Percentiles rank a stretch among this genome's conserved stretches.
Evolutionary conservation across 64 coral and sea anemone species (phyloP).

Genomic region (Montipora sp.): DNA sequence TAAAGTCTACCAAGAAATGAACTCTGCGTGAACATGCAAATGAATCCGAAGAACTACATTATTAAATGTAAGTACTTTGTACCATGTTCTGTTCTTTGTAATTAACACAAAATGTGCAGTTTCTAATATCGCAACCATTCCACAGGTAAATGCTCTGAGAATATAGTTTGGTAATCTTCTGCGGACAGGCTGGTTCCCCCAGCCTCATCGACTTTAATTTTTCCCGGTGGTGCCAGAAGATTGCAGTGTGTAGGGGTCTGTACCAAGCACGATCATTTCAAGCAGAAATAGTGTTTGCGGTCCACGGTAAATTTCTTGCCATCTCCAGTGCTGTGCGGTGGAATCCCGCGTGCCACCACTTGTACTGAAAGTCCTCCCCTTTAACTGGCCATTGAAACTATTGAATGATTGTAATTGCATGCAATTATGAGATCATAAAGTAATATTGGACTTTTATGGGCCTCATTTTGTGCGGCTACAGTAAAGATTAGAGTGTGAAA

Average conservation of each 20-base stretch:
- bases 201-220: constrained; percentile 40
- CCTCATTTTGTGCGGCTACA: too few relatives aligned
- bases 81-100: background rate
- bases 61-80: background rate
- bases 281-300: constrained; percentile 62
- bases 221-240: constrained; percentile 28
- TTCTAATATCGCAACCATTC: constrained; percentile 17
- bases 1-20: background rate
- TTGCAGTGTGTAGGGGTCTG: constrained; percentile 28
- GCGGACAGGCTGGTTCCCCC: constrained; percentile 9
- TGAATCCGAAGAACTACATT: background rate
- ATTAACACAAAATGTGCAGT: background rate
- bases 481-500: too few relatives aligned
- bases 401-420: too few relatives aligned
- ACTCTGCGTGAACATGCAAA: background rate
- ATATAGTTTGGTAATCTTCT: constrained; percentile 53
- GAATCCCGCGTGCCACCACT: constrained; percentile 51
- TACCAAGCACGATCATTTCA: constrained; percentile 52
- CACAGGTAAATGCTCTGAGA: constrained; percentile 29
- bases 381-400: background rate
- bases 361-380: constrained; percentile 51
- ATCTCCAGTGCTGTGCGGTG: constrained; percentile 43
- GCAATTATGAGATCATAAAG: too few relatives aligned
- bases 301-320: constrained; percentile 37
- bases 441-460: too few relatives aligned